Evolutionary conservation across 2,888 invertebrate genomes (phyloP), one percentile per base, ranked within the genome.

Genomic region (Galeopsomyia nigrocyanea): DNA sequence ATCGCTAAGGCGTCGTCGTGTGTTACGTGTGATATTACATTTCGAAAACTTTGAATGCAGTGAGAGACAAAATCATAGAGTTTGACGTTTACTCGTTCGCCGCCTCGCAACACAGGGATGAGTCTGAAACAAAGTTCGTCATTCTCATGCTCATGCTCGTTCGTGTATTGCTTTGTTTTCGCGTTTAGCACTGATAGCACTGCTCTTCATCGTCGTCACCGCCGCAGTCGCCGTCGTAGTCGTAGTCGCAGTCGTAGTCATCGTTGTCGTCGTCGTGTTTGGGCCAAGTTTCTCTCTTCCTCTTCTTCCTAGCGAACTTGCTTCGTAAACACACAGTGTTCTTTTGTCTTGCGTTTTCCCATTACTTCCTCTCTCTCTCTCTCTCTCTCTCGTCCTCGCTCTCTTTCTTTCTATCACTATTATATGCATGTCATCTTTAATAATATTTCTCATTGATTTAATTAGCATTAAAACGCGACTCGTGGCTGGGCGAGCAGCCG

Each of bases 1-100:
- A 55, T 79, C 77, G 78, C 81, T 80, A 82, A 82, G 81, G 81
- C 82, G 79, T 78, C 78, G 77, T 78, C 73, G 74, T 75, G 76
- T 64, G 55, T 64, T 6, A 39, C 1, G 39, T 39, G 39, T 39
- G 39, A 26, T 39, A 39, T 39, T 39, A 39, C 39, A 39, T 39
- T 39, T 39, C 39, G 39, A 39, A 39, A 39, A 39, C 39, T 39
- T 39, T 39, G 39, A 39, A 39, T 39, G 10, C 39, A 39, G 39
- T 39, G 39, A 39, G 39, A 39, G 39, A 39, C 10, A 39, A 39
- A 39, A 39, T 39, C 39, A 39, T 39, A 39, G 39, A 39, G 39
- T 39, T 39, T 9, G 39, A 39, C 39, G 13, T 63, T 56, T 26
- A 55, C 13, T 73, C 49, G 22, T 50, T 21, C n/a, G 6, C 26